Evolutionary conservation across 1,140 invertebrate genomes (phyloP), one percentile per base, ranked within the genome.

Genomic region (Camponotus floridanus): DNA sequence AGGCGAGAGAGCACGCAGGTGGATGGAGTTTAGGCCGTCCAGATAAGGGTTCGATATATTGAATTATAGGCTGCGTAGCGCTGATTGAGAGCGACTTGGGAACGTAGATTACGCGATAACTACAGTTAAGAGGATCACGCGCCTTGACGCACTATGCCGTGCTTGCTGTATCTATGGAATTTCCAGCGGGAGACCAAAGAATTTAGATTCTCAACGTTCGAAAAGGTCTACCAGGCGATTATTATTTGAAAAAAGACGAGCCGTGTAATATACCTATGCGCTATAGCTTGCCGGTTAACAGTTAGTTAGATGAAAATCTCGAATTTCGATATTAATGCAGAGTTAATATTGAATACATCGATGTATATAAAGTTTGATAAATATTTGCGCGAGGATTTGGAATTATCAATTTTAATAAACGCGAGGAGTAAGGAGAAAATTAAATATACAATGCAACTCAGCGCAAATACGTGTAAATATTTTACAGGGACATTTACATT

Each of bases 31-130:
- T 85, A 85, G 57, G 73, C 59, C 42, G 64, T 61, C 71, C 59
- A 87, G 85, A 88, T 89, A 87, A 91, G 87, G 91, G 91, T 93
- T 92, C 90, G 90, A 91, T 93, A 92, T 92, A 94, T 94, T 90
- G 90, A 93, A 92, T 94, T 93, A 94, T 92, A 90, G 90, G 88
- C 90, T 84, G 79, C 88, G 86, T 86, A 81, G 76, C 84, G 90
- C 89, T 91, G 92, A 93, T 93, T 93, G 89, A 88, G 86, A 88
- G 87, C 87, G 90, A 92, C 90, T 93, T 88, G 74, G 59, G 88
- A 80, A 74, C 91, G 89, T 79, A 86, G 87, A 94, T 93, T 92
- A 91, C 86, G 88, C 81, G 65, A 87, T 88, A 92, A 91, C 90
- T 92, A 90, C 86, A 70, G 86, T 74, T 91, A 90, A 93, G 90